Percentiles rank a stretch among this genome's conserved stretches.
phyloP scores from a whole-genome alignment of 2,113 vertebrate genomes.

The Platysternon megacephalum region DNA sequence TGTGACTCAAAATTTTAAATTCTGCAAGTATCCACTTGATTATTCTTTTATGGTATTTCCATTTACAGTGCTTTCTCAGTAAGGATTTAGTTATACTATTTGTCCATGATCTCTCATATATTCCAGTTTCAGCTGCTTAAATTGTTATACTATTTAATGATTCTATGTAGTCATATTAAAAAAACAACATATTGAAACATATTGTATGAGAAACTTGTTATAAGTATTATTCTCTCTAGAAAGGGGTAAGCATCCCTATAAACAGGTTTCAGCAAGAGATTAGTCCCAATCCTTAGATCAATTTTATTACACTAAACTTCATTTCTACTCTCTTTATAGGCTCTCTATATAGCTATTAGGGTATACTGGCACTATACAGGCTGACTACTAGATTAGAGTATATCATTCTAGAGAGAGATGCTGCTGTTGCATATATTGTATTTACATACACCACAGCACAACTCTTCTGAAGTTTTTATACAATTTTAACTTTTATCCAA shows the following conservation, averaged over 20 bases:
- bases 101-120: not conserved
- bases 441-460: slow-evolving; percentile 1
- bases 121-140: not conserved
- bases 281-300: not conserved
- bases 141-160: not conserved
- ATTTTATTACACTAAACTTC: slow-evolving; percentile 3
- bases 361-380: not conserved
- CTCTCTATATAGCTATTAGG: not conserved
- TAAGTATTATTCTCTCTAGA: not conserved
- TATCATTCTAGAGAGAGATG: slow-evolving; percentile 8
- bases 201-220: slow-evolving; percentile 6
- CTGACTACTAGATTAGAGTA: not conserved
- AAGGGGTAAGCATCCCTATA: slow-evolving; percentile 1
- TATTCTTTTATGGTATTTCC: slow-evolving; percentile 25
- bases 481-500: slow-evolving; percentile 18
- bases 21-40: slow-evolving; percentile 15
- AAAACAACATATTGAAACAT: not conserved
- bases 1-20: slow-evolving; percentile 27
- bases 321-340: slow-evolving; percentile 26
- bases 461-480: slow-evolving; percentile 44
- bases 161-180: slow-evolving; percentile 3
- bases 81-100: not conserved
- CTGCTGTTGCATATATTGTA: not conserved
- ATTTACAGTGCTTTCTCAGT: not conserved
- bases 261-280: slow-evolving; percentile 23